These are phyloP conservation scores for Donacobius atricapilla DNA, from an alignment of 2,113 vertebrate genomes.

Conservation along the genomic window DNA sequence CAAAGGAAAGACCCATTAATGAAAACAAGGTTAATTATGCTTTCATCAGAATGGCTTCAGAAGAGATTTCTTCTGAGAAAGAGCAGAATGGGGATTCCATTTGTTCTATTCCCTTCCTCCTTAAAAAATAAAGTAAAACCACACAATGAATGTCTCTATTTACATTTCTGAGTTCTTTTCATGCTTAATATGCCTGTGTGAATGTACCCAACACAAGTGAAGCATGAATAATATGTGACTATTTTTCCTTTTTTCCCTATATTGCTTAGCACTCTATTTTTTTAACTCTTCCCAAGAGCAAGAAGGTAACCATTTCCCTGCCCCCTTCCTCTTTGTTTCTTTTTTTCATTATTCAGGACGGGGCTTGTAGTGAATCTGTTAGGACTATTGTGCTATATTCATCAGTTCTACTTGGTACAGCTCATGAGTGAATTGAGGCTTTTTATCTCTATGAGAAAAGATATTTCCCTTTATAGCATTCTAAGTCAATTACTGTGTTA, in stretches of 20 bases:
- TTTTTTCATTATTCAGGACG: background rate
- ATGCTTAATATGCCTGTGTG: background rate
- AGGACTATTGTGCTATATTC: conserved; percentile 26
- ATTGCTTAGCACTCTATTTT: conserved; percentile 28
- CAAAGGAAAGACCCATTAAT: conserved; percentile 1
- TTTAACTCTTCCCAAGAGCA: conserved; percentile 13
- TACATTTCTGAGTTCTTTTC: conserved; percentile 41
- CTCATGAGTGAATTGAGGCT: background rate
- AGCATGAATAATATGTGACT: conserved; percentile 2
- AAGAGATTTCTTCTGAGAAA: conserved; percentile 13
- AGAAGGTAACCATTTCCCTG: conserved; percentile 24
- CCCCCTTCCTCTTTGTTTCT: conserved; percentile 1
- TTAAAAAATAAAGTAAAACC: conserved; percentile 10
- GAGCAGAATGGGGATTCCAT: background rate
- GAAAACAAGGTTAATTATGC: conserved; percentile 22
- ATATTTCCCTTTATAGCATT: conserved; percentile 1
- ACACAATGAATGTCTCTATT: conserved; percentile 16
- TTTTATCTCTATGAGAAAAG: background rate
- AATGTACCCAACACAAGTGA: conserved; percentile 15
- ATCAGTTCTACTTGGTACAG: background rate
- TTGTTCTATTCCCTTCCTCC: background rate
- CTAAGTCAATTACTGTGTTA: background rate
- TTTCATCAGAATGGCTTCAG: conserved; percentile 16
- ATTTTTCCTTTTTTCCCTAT: background rate
- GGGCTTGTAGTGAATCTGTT: conserved; percentile 5